Percentiles rank a stretch among this genome's conserved stretches.
Evolutionary conservation across 2,113 vertebrate genomes (phyloP).

Genomic region (Poeciliopsis retropinna): DNA sequence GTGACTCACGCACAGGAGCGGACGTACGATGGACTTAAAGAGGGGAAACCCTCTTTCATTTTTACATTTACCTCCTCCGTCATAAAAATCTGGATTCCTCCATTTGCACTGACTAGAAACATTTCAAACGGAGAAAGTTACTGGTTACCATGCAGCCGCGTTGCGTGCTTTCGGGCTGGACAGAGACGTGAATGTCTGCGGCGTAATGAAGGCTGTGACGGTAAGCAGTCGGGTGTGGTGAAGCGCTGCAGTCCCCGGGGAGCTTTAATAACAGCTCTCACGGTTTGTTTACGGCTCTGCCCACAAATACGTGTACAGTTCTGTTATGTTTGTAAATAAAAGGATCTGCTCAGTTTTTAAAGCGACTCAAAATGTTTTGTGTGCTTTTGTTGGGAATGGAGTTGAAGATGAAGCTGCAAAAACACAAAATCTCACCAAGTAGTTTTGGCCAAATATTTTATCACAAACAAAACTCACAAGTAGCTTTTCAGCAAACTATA

Average conservation of each 20-base stretch:
- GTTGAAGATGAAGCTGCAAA: not conserved
- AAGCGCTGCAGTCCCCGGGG: not conserved
- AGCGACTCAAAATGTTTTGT: conserved; percentile 7
- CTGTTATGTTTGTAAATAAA: conserved; percentile 57
- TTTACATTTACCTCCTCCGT: not conserved
- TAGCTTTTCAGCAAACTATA: no score
- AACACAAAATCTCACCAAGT: no score
- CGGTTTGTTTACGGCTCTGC: conserved; percentile 44
- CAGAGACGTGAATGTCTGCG: not conserved
- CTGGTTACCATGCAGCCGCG: not conserved
- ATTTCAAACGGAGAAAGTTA: not conserved
- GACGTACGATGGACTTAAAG: not conserved
- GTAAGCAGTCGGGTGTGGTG: conserved; percentile 24
- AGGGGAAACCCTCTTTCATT: not conserved
- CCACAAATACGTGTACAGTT: conserved; percentile 42
- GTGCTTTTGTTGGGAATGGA: not conserved
- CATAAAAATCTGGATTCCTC: conserved; percentile 28
- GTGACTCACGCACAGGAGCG: not conserved
- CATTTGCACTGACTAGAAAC: conserved; percentile 4
- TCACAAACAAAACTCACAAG: no score
- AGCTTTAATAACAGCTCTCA: conserved; percentile 43
- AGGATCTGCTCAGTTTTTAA: conserved; percentile 38
- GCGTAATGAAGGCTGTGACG: conserved; percentile 11
- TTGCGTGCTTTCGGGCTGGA: conserved; percentile 17
- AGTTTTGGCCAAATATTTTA: no score